These are phyloP conservation scores for Sthenelais limicola DNA, from an alignment of 2,888 invertebrate genomes.

Conservation along the genomic window DNA sequence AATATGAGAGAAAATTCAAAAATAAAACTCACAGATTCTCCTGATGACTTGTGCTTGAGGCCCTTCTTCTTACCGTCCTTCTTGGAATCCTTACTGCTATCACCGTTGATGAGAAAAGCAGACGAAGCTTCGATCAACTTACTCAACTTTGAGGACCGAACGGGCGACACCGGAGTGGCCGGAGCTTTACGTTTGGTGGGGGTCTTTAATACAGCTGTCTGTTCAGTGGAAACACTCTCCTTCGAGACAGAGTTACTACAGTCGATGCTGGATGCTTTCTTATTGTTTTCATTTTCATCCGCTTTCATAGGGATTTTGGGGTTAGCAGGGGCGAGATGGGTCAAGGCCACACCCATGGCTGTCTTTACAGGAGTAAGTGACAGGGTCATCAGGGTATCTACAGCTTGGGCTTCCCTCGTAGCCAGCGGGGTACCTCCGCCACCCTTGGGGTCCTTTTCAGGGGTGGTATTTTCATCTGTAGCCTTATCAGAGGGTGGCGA, in stretches of 20 bases:
- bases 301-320: not conserved
- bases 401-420: constrained; percentile 13
- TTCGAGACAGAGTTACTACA: too few species aligned
- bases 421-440: constrained; percentile 10
- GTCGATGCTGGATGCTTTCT: too few species aligned
- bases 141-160: not conserved
- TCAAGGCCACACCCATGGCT: not conserved
- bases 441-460: not conserved
- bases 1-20: too few species aligned
- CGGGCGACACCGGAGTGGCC: not conserved
- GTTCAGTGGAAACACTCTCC: too few species aligned
- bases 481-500: not conserved
- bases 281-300: too few species aligned
- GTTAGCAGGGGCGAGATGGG: not conserved
- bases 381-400: constrained; percentile 12
- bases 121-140: constrained; percentile 9
- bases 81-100: too few species aligned
- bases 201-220: not conserved
- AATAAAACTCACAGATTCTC: too few species aligned
- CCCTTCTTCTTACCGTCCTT: too few species aligned
- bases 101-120: constrained; percentile 1
- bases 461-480: constrained; percentile 6
- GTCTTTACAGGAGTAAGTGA: constrained; percentile 8
- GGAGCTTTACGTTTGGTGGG: constrained; percentile 9
- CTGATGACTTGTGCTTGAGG: too few species aligned